Base-by-base conservation (phyloP, 2,797 vertebrate genomes). In the Acridotheres tristis region DNA sequence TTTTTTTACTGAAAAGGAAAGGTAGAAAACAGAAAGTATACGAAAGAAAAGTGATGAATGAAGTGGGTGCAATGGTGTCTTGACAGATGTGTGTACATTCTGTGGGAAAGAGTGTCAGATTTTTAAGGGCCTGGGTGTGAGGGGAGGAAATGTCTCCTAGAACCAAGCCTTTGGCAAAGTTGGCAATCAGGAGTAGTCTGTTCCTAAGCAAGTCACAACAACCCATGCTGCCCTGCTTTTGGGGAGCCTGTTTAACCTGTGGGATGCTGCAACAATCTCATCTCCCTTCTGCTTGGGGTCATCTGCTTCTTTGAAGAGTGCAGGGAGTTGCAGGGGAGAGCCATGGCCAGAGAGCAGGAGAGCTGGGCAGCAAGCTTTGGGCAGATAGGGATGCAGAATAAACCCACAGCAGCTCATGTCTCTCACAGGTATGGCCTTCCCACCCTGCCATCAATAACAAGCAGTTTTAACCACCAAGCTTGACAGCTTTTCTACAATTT, bases 301-400 rank as follows among this genome's bases (percentile, higher is more conserved):
- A 10, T 27, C 27, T 74, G 7, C 47, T 86, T 82, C 48, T 32
- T 79, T 22, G 0, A 0, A 27, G 27, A 12, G 7, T 48, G 16
- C 0, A 0, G 32, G 18, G 21, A 81, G 18, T 55, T 58, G n/a
- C 34, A 25, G 30, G 1, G 3, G 13, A 82, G 3, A 59, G 5
- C 9, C 20, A 7, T 1, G 19, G n/a, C 14, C 36, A 43, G 55
- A 40, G 73, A 65, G 10, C 0, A 0, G 10, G 23, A 77, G 50
- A 59, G 11, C 13, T 0, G 1, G 85, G 25, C 1, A 0, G 42
- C 12, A 17, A 61, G 19, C 22, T 59, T 40, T 0, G 0, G 32
- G 43, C 7, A 51, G 16, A 38, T 15, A 27, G 40, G 26, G 82
- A 65, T 9, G 47, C 40, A 82, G 48, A 66, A 88, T 13, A 82